Evolutionary conservation across 2,888 invertebrate species (phyloP).

Genomic region (Coleophora flavipennella): DNA sequence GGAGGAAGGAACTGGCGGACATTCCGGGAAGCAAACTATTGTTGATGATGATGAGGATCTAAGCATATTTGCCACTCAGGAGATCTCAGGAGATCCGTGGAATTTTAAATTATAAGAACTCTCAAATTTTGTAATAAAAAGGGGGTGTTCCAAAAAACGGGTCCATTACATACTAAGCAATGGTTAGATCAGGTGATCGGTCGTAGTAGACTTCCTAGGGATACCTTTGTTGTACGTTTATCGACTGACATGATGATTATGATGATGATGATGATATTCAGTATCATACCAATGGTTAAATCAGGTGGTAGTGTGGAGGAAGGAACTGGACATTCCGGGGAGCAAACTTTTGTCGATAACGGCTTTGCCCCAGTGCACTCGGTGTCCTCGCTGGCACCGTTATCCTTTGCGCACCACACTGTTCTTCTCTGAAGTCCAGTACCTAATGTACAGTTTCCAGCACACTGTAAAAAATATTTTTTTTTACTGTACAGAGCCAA

Average conservation of each 20-base stretch:
- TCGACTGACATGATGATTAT: too few relatives aligned
- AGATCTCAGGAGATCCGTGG: conserved; percentile 29
- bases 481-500: too few relatives aligned
- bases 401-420: conserved; percentile 59
- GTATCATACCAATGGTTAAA: conserved; percentile 30
- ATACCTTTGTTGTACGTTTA: too few relatives aligned
- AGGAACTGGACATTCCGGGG: conserved; percentile 22
- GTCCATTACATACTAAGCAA: too few relatives aligned
- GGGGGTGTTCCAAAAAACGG: too few relatives aligned
- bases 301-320: conserved; percentile 23
- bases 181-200: too few relatives aligned
- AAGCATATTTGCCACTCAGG: neutral
- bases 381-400: conserved; percentile 26
- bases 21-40: conserved; percentile 14
- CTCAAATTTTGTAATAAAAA: too few relatives aligned
- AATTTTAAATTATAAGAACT: too few relatives aligned
- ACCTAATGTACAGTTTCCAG: conserved; percentile 41
- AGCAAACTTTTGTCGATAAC: conserved; percentile 4
- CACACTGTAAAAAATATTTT: conserved; percentile 40
- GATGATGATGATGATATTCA: too few relatives aligned
- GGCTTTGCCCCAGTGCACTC: conserved; percentile 50
- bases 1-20: conserved; percentile 15
- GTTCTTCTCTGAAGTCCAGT: conserved; percentile 60
- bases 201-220: too few relatives aligned
- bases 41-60: neutral